Evolutionary conservation across 2,113 vertebrate genomes (phyloP).

Genomic region (Oryzias woworae): DNA sequence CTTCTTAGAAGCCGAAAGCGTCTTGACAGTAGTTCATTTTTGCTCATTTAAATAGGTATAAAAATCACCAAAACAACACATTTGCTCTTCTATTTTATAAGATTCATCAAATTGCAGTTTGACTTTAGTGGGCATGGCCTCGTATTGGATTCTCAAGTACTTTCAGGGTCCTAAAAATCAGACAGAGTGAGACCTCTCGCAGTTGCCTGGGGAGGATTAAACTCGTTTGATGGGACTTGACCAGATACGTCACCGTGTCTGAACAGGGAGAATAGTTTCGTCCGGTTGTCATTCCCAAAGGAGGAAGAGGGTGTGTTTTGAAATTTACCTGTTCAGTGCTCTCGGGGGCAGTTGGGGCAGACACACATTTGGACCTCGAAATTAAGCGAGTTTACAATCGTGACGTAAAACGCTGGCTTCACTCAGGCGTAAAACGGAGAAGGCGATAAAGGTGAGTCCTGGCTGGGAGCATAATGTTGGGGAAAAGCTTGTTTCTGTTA

Average conservation of each 20-base stretch:
- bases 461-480: conserved; percentile 11
- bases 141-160: background rate
- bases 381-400: background rate
- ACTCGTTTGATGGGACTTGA: conserved; percentile 36
- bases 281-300: conserved; percentile 50
- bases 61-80: no score
- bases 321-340: conserved; percentile 56
- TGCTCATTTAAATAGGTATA: no score
- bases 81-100: no score
- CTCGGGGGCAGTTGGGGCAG: conserved; percentile 25
- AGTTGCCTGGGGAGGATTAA: background rate
- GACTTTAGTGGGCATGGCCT: no score
- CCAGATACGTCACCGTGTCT: conserved; percentile 51
- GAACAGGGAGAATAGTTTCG: conserved; percentile 47
- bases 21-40: no score
- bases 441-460: conserved; percentile 63
- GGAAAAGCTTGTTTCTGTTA: conserved; percentile 42
- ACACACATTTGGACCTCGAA: conserved; percentile 29
- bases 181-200: conserved; percentile 46
- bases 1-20: no score
- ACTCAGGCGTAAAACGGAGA: conserved; percentile 49
- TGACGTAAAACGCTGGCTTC: conserved; percentile 57
- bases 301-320: conserved; percentile 62
- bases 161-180: background rate
- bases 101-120: no score